Evolutionary conservation across 2,888 invertebrate species (phyloP), one percentile per base, ranked within the genome.

Genomic region (Epinotia demarniana): DNA sequence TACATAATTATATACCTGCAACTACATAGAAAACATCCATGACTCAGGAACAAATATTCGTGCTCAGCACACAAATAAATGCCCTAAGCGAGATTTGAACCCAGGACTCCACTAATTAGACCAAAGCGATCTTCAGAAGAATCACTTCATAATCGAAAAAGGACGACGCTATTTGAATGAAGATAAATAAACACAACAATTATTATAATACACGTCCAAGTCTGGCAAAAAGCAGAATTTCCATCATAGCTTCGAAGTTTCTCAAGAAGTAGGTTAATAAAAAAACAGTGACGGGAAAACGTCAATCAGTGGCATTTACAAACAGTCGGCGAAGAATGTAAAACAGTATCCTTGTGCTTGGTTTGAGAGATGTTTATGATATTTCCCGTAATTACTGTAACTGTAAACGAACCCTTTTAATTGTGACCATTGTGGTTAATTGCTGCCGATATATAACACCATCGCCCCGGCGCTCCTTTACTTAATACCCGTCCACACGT

Each of bases 361-460:
- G 79, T 75, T 78, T 79, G 81, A 76, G 81, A 87, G 85, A 89
- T 86, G 86, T 88, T 90, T 89, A 89, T 90, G 89, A 91, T 90
- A 90, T 91, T 89, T 91, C 90, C 91, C 89, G 89, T 87, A 89
- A 90, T 93, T 92, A 92, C 83, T 80, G 82, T 89, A 89, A 91
- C 90, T 84, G 90, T 90, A 86, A 82, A 84, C 77, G 76, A 82
- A 81, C 83, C 81, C 84, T 85, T 84, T 88, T 88, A 88, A 90
- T 88, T 81, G 78, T 80, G 73, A 74, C 73, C 75, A 78, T 81
- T 86, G 87, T 86, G 79, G 78, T 82, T 88, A 87, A 88, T 89
- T 87, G 84, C 77, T 23, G 13, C 63, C 77, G 70, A 81, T 79
- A 77, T 73, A 79, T 80, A 80, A 79, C 78, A 78, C 78, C 79